Evolutionary conservation across 2,113 vertebrate species (phyloP).

Genomic region (Muntiacus reevesi): DNA sequence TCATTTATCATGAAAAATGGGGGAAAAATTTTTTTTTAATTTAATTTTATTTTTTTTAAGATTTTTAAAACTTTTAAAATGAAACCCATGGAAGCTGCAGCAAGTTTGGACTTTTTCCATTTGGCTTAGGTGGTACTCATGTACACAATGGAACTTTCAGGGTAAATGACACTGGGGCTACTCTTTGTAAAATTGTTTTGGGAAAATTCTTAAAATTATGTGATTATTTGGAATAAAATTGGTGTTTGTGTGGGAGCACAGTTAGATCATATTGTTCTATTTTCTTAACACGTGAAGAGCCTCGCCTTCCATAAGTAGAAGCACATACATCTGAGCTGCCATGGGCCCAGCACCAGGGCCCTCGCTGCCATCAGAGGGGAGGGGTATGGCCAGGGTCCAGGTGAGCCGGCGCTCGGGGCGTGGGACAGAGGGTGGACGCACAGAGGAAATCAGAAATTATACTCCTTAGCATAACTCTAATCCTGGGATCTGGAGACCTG

Average conservation of each 20-base stretch:
- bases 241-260: conserved; percentile 15
- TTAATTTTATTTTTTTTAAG: not conserved
- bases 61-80: not conserved
- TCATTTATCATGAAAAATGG: conserved; percentile 58
- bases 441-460: not conserved
- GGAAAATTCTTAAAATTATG: conserved; percentile 58
- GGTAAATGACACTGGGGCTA: conserved; percentile 3
- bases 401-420: not conserved
- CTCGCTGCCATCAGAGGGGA: not conserved
- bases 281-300: conserved; percentile 9
- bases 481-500: not conserved
- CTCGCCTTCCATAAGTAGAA: not conserved
- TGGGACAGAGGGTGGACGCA: not conserved
- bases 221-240: conserved; percentile 61
- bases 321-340: not conserved
- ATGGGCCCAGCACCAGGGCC: not conserved
- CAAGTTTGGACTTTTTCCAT: not conserved
- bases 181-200: conserved; percentile 48
- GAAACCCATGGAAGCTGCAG: not conserved
- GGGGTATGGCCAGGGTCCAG: not conserved
- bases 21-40: not conserved
- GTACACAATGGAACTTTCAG: not conserved
- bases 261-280: conserved; percentile 26
- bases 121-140: not conserved
- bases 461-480: not conserved